A percentile compares a stretch with the other conserved stretches of the same genome.
Conservation (phyloP, 1,140 invertebrate species). For the Scylla paramamosain region DNA sequence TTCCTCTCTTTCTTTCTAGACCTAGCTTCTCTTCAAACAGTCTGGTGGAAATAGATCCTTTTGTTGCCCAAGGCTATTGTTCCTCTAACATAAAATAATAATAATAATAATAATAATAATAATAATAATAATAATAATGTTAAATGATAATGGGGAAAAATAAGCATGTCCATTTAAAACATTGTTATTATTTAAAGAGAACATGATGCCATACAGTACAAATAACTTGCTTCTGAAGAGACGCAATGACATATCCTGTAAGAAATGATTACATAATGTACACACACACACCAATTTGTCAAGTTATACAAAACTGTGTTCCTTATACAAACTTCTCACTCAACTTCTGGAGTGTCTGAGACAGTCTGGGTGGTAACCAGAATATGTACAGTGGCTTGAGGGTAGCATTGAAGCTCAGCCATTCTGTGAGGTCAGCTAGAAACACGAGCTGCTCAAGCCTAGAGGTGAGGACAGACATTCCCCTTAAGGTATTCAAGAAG, state of each 20-base stretch:
- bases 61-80: too few species aligned
- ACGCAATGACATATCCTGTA: slow-evolving; percentile 59
- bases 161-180: slow-evolving; percentile 34
- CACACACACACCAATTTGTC: slow-evolving; percentile 58
- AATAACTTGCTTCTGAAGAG: slow-evolving; percentile 68
- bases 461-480: too few species aligned
- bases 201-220: slow-evolving; percentile 67
- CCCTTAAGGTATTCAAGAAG: background rate
- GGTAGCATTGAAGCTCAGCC: background rate
- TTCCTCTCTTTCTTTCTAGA: too few species aligned
- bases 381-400: slow-evolving; percentile 66
- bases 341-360: slow-evolving; percentile 54
- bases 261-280: slow-evolving; percentile 66
- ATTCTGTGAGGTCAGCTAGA: slow-evolving; percentile 36
- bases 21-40: too few species aligned
- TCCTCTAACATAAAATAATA: too few species aligned
- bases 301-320: slow-evolving; percentile 73
- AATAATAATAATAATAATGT: background rate
- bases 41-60: too few species aligned
- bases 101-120: too few species aligned
- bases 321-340: slow-evolving; percentile 71
- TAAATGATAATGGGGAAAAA: background rate
- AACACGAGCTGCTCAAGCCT: background rate
- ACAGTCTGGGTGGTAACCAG: slow-evolving; percentile 64
- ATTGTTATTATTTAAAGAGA: slow-evolving; percentile 70